Evolutionary conservation across 2,113 vertebrate genomes (phyloP).

Genomic region (Pollachius pollachius): DNA sequence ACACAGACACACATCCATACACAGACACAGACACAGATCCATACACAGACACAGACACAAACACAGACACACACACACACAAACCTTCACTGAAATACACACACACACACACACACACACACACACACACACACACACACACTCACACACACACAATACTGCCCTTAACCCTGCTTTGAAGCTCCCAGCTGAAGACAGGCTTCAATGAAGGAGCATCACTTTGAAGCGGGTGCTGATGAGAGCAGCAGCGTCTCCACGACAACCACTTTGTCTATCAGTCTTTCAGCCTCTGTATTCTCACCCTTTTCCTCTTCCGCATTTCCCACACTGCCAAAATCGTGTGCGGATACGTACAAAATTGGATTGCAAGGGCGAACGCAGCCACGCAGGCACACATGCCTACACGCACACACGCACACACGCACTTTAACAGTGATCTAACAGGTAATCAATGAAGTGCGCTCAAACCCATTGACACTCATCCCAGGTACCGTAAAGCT

Average conservation of each 20-base stretch:
- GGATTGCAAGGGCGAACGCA: not conserved
- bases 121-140: constrained; percentile 6
- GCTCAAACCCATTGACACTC: not conserved
- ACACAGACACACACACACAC: not conserved
- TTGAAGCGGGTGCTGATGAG: not conserved
- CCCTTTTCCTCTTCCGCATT: not conserved
- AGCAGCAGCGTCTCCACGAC: no score
- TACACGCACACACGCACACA: not conserved
- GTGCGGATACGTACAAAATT: not conserved
- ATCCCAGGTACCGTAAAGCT: no score
- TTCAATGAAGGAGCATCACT: not conserved
- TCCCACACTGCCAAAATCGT: not conserved
- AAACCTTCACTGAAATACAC: not conserved
- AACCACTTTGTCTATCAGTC: not conserved
- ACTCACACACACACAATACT: not conserved
- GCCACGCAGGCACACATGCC: not conserved
- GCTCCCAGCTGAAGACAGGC: not conserved
- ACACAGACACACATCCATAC: not conserved
- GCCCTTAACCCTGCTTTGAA: not conserved
- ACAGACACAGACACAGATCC: not conserved
- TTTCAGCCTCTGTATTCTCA: not conserved
- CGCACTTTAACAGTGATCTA: not conserved
- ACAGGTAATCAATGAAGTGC: constrained; percentile 26
- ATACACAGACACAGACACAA: constrained; percentile 7
- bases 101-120: not conserved